phyloP scores from a whole-genome alignment of 2,797 vertebrate species.

The Lates japonicus region DNA sequence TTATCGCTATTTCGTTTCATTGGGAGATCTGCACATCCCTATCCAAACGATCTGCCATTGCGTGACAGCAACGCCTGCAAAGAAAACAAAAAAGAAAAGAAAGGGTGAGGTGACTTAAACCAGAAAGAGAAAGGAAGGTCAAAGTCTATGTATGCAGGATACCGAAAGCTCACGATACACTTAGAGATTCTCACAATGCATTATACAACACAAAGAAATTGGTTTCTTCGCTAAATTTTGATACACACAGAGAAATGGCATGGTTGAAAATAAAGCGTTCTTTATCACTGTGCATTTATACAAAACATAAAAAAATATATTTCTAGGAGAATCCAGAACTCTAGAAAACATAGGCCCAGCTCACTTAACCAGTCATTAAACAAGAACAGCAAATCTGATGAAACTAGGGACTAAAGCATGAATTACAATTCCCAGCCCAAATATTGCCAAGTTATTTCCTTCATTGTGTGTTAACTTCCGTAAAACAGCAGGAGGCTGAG shows the following conservation, averaged over 20 bases:
- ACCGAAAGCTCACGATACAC: constrained; percentile 75
- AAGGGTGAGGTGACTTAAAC: constrained; percentile 88
- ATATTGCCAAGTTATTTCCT: constrained; percentile 39
- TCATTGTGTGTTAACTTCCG: constrained; percentile 45
- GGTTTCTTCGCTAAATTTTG: no score
- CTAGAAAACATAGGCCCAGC: no score
- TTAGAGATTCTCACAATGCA: constrained; percentile 75
- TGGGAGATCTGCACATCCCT: constrained; percentile 89
- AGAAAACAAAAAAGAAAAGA: constrained; percentile 77
- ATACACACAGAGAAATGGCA: no score
- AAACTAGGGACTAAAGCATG: constrained; percentile 70
- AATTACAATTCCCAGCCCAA: constrained; percentile 45
- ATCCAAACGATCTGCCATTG: no score
- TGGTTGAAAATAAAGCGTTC: no score
- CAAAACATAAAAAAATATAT: constrained; percentile 84
- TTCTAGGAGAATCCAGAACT: no score
- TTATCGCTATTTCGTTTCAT: constrained; percentile 88
- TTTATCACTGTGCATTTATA: constrained; percentile 78
- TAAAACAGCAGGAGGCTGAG: constrained; percentile 22
- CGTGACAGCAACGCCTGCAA: constrained; percentile 86
- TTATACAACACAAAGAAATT: constrained; percentile 78
- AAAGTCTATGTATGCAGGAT: constrained; percentile 86
- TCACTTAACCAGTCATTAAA: constrained; percentile 40
- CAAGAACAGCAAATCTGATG: constrained; percentile 55
- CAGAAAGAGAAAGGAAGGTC: constrained; percentile 87